Base-by-base conservation (phyloP, 2,888 invertebrate species). In the Meganola albula region DNA sequence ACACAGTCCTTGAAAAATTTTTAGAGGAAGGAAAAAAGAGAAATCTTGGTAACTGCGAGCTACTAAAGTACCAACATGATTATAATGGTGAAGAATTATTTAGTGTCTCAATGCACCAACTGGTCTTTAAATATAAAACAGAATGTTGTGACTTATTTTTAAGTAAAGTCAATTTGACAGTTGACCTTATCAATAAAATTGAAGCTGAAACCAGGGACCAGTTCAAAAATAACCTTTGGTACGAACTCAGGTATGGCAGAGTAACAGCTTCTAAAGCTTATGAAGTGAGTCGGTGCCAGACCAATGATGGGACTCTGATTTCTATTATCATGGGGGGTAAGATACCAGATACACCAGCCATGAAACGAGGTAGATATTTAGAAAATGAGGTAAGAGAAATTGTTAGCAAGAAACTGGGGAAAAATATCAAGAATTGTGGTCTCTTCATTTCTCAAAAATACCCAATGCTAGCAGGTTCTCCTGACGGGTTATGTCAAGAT, bases 11-110 rank as follows among this genome's bases (percentile, higher is more conserved):
- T 1, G 8, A 2, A 2, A 27, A 27, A 8, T 27, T 16, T 27
- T 21, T 27, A 5, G 27, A 27, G n/a, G 27, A 27, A 21, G 27
- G 12, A 21, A 21, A n/a, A 4, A 27, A 27, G 12, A 27, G 21
- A 21, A 27, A 27, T 10, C 7, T 27, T 7, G 27, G 12, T n/a
- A 12, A 27, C 12, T 27, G 27, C 11, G 27, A 27, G 21, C 27
- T 27, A 2, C 12, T 27, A 8, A 27, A 21, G 6, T 27, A 21
- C n/a, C 27, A 27, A 27, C 11, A 10, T 8, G n/a, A 8, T 4
- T 27, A 27, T 12, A 10, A 6, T 9, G 10, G 3, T 4, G 21
- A 2, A 3, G 27, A 20, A 16, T n/a, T 3, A 27, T 4, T 20
- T 4, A 11, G 20, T n/a, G 21, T 8, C 3, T 27, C 27, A 12